These are phyloP conservation scores for Rhopilema esculentum DNA, from an alignment of 30 jellyfish, hydroid and myxozoan species.

Conservation along the genomic window DNA sequence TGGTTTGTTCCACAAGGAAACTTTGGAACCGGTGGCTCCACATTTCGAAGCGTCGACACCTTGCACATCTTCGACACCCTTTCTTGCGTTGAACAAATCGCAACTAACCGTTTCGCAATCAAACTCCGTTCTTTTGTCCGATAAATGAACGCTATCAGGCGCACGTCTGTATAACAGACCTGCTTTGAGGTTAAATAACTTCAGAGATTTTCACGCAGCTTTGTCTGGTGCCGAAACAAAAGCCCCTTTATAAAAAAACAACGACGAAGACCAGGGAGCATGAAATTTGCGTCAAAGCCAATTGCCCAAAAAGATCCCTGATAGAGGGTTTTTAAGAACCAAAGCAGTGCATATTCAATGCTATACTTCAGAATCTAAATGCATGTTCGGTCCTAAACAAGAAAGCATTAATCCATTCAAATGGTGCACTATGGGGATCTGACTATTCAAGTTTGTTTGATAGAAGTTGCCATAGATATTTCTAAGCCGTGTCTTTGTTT, in stretches of 20 bases:
- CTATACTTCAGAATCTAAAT: neutral
- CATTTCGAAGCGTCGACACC: slow-evolving; percentile 45
- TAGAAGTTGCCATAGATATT: neutral
- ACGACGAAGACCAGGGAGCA: neutral
- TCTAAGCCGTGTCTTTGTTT: neutral
- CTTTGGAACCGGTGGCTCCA: slow-evolving; percentile 43
- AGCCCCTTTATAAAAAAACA: neutral
- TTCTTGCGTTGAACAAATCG: neutral
- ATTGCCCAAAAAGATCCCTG: neutral
- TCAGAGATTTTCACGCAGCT: neutral
- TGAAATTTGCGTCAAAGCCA: neutral
- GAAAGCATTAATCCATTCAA: neutral
- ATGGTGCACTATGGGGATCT: neutral
- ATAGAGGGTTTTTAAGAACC: neutral
- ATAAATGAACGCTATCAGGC: neutral
- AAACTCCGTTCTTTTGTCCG: neutral
- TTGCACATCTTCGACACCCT: slow-evolving; percentile 46
- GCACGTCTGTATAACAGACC: slow-evolving; percentile 6
- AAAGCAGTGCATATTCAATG: neutral
- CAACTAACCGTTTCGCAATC: slow-evolving; percentile 37
- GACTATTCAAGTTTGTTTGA: no score
- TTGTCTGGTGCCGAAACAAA: neutral
- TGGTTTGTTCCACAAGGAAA: slow-evolving; percentile 9
- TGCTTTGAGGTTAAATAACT: neutral
- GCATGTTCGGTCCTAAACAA: neutral